Base-by-base conservation (phyloP, 1,140 invertebrate species). In the Grapholita molesta region DNA sequence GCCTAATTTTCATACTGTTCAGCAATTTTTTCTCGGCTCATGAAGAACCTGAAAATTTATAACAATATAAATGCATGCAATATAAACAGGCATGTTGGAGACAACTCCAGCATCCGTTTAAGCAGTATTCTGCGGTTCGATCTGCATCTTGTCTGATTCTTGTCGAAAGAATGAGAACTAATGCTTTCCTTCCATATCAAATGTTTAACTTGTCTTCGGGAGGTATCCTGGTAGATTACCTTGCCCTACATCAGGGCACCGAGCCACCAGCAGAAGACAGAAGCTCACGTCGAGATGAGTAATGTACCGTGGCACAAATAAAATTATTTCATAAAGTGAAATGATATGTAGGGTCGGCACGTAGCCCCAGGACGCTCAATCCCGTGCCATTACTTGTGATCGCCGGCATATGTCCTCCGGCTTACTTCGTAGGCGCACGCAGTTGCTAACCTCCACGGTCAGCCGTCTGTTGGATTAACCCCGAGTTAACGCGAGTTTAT, bases 351-450 rank as follows among this genome's bases (percentile, higher is more conserved):
- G 85, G 75, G 80, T 78, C 75, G 76, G 76, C 70, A 72, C 55
- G 25, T 28, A 75, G 74, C 70, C 53, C 32, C 82, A 86, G 85
- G 85, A 86, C 84, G 84, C 77, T 69, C 78, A 79, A 80, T 85
- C 76, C 77, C 67, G 70, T 68, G 77, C 79, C 78, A 89, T 84
- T 85, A 85, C 80, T 82, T 74, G 70, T 77, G 77, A 77, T 73
- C 79, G 75, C 78, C 55, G 73, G 72, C 71, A 72, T 74, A 72
- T 42, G 71, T 71, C 73, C 65, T 72, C 67, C 52, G 70, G 64
- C 73, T 42, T 65, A 68, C 72, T 42, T 57, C 68, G 76, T 68
- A 70, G 75, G 69, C 71, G 74, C 77, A 82, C 79, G 79, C 3
- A 6, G 35, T 15, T 67, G 64, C 42, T 21, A 70, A 32, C 24